Base-by-base conservation (phyloP, 2,797 vertebrate genomes). In the Sciurus carolinensis region DNA sequence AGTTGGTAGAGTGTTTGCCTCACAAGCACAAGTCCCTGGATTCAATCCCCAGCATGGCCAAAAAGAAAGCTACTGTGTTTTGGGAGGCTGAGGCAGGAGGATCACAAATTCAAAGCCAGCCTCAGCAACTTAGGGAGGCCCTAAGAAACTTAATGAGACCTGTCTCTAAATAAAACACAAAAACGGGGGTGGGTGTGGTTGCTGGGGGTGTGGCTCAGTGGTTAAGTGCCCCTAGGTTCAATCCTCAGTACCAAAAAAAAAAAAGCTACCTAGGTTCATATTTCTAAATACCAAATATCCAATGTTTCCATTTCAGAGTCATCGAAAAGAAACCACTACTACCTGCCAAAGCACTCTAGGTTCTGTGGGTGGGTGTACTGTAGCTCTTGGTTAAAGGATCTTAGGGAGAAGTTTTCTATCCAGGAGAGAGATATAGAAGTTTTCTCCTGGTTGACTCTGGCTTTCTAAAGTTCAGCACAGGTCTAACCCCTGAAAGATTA, bases 381-480 rank as follows among this genome's bases (percentile, higher is more conserved):
- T 13, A 50, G 36, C 44, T 83, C 57, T 92, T 75, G 62, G 24
- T 24, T 72, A 52, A 71, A 47, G 24, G 75, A 5, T 64, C 10
- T 42, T 44, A n/a, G 42, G 77, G n/a, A 86, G 50, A 77, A 26
- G 13, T 52, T 94, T 59, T 84, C 80, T 62, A 3, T 52, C 33
- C 39, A 59, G 47, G 17, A 83, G 85, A 75, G 73, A 88, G 12
- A 54, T 86, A 54, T 64, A 83, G 80, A 72, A 14, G 0, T 42
- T 71, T 86, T 89, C 72, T 66, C 42, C 18, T 88, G 64, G 20
- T 28, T 77, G 67, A 76, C 76, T 69, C 57, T 59, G n/a, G 36
- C 30, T 89, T 91, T 95, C 84, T 93, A 83, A 95, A 92, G 92
- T 52, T 7, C 22, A 50, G 33, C 54, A 64, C n/a, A 44, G 84